Evolutionary conservation across 2,113 vertebrate species (phyloP).

Genomic region (Ellobius talpinus): DNA sequence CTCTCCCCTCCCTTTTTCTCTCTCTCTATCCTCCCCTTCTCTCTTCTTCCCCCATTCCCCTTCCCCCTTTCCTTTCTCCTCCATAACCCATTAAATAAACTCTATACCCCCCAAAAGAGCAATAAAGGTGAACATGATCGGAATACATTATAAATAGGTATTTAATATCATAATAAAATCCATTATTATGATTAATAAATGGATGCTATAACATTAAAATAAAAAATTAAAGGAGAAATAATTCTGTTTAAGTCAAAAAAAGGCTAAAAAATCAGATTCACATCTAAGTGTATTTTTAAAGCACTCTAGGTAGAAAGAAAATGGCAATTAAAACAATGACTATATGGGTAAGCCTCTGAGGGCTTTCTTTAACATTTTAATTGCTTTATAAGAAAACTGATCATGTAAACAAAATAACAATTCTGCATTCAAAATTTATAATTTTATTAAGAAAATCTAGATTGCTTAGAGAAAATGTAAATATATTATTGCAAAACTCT

Average conservation of each 20-base stretch:
- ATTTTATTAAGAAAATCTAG: not conserved
- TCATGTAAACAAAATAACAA: not conserved
- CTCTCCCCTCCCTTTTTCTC: too few species aligned
- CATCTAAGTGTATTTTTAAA: not conserved
- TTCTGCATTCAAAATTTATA: not conserved
- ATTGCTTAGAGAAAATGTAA: not conserved
- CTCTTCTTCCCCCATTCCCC: too few species aligned
- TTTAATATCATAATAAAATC: not conserved
- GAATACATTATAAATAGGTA: not conserved
- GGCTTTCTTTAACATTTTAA: constrained; percentile 17
- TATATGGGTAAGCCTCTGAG: not conserved
- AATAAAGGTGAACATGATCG: not conserved
- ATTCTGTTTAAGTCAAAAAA: not conserved
- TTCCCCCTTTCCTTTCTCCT: too few species aligned
- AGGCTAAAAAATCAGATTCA: not conserved
- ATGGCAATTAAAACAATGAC: not conserved
- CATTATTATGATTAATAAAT: not conserved
- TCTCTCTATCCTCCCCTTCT: too few species aligned
- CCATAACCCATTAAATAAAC: too few species aligned
- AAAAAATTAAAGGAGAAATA: not conserved
- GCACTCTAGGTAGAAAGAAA: not conserved
- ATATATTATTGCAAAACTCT: not conserved
- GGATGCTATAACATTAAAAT: not conserved
- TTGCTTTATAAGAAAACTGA: not conserved
- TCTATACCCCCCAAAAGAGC: not conserved